Evolutionary conservation across 2,113 vertebrate species (phyloP).

Genomic region (Bubalus kerabau): DNA sequence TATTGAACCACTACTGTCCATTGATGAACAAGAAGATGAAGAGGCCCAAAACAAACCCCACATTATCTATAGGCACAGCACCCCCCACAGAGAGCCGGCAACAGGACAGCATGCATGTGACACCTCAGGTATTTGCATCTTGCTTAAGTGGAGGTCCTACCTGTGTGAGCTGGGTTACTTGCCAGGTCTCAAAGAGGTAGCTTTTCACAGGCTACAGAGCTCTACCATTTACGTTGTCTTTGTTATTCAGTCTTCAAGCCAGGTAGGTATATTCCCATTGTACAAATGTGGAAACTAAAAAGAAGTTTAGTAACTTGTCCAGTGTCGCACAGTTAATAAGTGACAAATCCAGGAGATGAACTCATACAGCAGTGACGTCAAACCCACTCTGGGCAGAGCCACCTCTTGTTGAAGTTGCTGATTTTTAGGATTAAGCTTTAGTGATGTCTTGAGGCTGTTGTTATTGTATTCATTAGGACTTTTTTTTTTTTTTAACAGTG

Average conservation of each 20-base stretch:
- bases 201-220: not conserved
- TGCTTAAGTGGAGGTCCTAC: not conserved
- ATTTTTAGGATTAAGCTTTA: not conserved
- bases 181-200: not conserved
- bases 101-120: slow-evolving; percentile 82
- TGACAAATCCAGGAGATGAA: not conserved
- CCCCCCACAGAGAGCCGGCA: slow-evolving; percentile 75
- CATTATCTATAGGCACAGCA: slow-evolving; percentile 89
- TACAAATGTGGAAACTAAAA: not conserved
- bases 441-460: not conserved
- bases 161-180: not conserved
- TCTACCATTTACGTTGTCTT: rapidly evolving
- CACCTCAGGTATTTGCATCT: slow-evolving; percentile 87
- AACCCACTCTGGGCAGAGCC: not conserved
- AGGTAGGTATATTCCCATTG: not conserved
- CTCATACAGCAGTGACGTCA: not conserved
- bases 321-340: not conserved
- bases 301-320: not conserved
- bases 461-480: not conserved
- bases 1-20: slow-evolving; percentile 92
- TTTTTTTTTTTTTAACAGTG: not conserved
- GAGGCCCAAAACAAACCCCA: slow-evolving; percentile 98
- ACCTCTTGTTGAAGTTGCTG: not conserved
- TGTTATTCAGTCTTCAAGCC: not conserved
- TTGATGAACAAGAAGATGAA: slow-evolving; percentile 88